phyloP scores from a whole-genome alignment of 2,113 vertebrate species.

The Periophthalmodon schlosseri region DNA sequence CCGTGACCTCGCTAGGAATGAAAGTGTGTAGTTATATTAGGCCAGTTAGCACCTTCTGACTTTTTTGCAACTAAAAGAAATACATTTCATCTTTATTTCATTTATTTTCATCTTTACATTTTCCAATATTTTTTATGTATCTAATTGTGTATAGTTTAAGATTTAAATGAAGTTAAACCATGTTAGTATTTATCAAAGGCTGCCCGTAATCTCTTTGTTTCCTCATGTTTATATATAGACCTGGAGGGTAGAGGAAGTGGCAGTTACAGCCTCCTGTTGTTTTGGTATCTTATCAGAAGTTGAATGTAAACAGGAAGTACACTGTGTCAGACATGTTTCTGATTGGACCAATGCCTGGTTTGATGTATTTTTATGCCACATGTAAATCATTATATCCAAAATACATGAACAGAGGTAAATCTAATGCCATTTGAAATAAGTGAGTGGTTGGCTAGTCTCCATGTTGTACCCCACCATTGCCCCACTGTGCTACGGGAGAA shows the following conservation, averaged over 20 bases:
- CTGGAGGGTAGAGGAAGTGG: slow-evolving; percentile 23
- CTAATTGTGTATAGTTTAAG: neutral
- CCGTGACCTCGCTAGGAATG: neutral
- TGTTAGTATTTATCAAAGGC: no score
- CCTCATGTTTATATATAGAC: neutral
- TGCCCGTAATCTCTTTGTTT: neutral
- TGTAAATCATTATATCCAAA: neutral
- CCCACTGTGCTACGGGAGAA: no score
- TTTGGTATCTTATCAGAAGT: slow-evolving; percentile 4
- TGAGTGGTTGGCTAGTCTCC: neutral
- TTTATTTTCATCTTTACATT: neutral
- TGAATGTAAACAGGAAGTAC: slow-evolving; percentile 31
- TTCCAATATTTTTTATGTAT: neutral
- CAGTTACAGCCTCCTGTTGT: neutral
- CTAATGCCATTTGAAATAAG: neutral
- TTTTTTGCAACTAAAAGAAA: neutral
- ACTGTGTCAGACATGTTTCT: neutral
- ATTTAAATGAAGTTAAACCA: no score
- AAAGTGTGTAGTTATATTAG: neutral
- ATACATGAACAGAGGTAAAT: neutral
- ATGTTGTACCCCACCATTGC: neutral
- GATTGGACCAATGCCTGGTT: neutral
- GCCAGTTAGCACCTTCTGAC: neutral
- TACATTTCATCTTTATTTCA: neutral
- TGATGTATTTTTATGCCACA: neutral